These are phyloP conservation scores for Monochamus alternatus DNA, from an alignment of 2,888 invertebrate genomes.

Conservation along the genomic window DNA sequence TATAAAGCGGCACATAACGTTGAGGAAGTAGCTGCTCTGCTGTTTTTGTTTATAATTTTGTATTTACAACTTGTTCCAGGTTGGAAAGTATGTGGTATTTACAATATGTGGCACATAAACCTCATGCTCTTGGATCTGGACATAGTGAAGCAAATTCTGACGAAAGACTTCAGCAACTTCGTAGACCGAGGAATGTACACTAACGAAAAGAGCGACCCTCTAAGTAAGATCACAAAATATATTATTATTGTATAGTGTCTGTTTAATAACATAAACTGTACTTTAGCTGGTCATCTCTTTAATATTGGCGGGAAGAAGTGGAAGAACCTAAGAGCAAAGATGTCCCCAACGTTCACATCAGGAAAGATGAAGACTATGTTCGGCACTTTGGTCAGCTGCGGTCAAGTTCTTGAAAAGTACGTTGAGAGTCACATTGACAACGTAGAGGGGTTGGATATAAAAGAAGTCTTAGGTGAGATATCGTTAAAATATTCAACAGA, in stretches of 20 bases:
- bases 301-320: slow-evolving; percentile 71
- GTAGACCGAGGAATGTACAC: slow-evolving; percentile 60
- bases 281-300: slow-evolving; percentile 11
- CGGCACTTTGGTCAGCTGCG: slow-evolving; percentile 73
- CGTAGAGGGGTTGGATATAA: slow-evolving; percentile 48
- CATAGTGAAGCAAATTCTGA: slow-evolving; percentile 19
- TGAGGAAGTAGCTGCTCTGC: no score
- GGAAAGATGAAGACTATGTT: slow-evolving; percentile 79
- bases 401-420: slow-evolving; percentile 71
- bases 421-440: slow-evolving; percentile 63
- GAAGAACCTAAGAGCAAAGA: slow-evolving; percentile 75
- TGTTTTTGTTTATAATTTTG: not conserved
- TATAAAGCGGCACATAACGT: no score
- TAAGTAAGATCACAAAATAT: slow-evolving; percentile 62
- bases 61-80: slow-evolving; percentile 5
- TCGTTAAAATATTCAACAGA: not conserved
- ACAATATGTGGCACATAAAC: not conserved
- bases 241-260: not conserved
- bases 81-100: slow-evolving; percentile 15
- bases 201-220: slow-evolving; percentile 62
- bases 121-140: slow-evolving; percentile 21
- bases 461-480: slow-evolving; percentile 68
- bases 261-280: not conserved
- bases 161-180: slow-evolving; percentile 47
- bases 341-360: slow-evolving; percentile 77